Evolutionary conservation across 64 coral and sea anemone genomes (phyloP), one percentile per base, ranked within the genome.

Genomic region (Porites australiensis): DNA sequence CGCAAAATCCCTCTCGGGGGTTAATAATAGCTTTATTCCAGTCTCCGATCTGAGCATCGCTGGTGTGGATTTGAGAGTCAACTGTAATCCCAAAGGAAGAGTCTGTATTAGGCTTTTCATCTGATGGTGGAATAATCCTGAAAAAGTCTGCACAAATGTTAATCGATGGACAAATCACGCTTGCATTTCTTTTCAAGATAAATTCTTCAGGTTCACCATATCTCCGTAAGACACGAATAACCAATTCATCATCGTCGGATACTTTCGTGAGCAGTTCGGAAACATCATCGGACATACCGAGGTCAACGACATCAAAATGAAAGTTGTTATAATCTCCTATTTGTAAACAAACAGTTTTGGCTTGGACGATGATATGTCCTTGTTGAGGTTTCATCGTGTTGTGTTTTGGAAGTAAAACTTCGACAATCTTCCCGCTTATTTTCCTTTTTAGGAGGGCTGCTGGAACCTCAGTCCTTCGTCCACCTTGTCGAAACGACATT

Each of bases 211-310:
- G 57, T 9, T 15, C 18, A 3, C 75, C 50, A 16, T 57, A 55
- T 13, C 75, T 78, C 22, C 50, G 49, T 23, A 78, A 58, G 6
- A 78, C 75, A 78, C 75, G 75, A 55, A 78, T 5, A 22, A 78
- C 75, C 51, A 78, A 16, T 55, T 78, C 50, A 6, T 57, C 75
- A 5, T 58, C 75, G 3, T 78, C 75, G 75, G 75, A 78, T 21
- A 57, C 51, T 78, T 78, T 78, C 75, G 75, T 78, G 49, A 54
- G 75, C 11, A 19, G 18, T 55, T 78, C 75, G 75, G 75, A 78
- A 55, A 55, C 50, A 57, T 27, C 18, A 9, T 50, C 50, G 2
- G 18, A 20, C 51, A 55, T 78, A 4, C 50, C 18, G n/a, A 58
- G 51, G 75, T 23, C 75, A 78, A 57, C 0, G 51, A 57, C 0